Evolutionary conservation across 37 sponge, comb jelly and placozoan species (phyloP), one percentile per base, ranked within the genome.

Genomic region (Spongilla lacustris): DNA sequence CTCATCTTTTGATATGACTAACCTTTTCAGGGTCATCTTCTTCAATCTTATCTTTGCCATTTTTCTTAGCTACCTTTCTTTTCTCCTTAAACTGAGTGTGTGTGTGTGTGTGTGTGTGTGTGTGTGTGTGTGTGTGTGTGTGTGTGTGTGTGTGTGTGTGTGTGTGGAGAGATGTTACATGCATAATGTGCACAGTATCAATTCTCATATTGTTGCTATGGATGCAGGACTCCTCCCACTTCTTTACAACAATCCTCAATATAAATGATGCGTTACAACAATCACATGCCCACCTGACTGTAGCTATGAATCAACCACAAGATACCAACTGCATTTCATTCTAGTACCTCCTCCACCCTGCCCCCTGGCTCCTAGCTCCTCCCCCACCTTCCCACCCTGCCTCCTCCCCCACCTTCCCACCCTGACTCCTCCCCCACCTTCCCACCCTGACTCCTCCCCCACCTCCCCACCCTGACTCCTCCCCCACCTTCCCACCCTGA

Each of bases 11-110:
- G 12, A 30, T 36, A 2, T 12, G n/a, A 49, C 76, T 21, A 22
- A 93, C 94, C 85, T 75, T 83, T n/a, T 82, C 89, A 24, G 94
- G 93, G 82, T 96, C 93, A 50, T 96, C 93, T 48, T 96, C 97
- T 49, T 96, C 97, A 46, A 92, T 90, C 13, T 34, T 74, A 23
- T 76, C 79, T 36, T 82, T 91, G 6, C 95, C 92, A 68, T 91
- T 66, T 50, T 88, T 92, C 84, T 94, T 94, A 9, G 93, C 93
- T 67, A 75, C 71, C 80, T 86, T 91, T 49, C 95, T 88, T 77
- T 96, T 94, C 74, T 98, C 95, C 76, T 90, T 81, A 77, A 98
- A 70, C 96, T 92, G 71, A 77, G 25, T 66, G 70, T 34, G 46
- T 35, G 37, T 31, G 74, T 58, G 48, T 19, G 37, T 71, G 35